Evolutionary conservation across 2,797 vertebrate genomes (phyloP), one percentile per base, ranked within the genome.

Genomic region (Malacoctenus gilli): DNA sequence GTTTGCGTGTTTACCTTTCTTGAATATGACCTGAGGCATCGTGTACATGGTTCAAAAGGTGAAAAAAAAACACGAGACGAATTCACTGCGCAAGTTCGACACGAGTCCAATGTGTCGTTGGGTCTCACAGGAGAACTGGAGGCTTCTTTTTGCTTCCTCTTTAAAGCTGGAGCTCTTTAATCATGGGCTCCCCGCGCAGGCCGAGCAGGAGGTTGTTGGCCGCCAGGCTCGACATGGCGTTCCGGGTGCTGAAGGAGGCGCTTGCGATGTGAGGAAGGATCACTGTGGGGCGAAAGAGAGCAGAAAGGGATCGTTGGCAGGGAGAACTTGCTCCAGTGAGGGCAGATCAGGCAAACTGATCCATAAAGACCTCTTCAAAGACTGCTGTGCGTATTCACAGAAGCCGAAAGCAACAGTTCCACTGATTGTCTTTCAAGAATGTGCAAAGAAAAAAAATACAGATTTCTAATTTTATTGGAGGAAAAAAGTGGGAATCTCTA

Each of bases 251-350:
- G 31, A 91, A 90, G 12, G 93, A 90, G 3, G 93, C 93, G 39
- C 93, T 95, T 14, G 93, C 93, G 31, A 95, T 85, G 36, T 95
- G 94, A 2, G 93, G 94, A 19, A 94, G 90, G 68, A 94, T 93
- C 54, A 94, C 94, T 95, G 84, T 19, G 59, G 68, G 48, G 34
- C 74, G 16, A 52, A 13, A 39, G 5, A 15, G n/a, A n/a, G n/a
- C n/a, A n/a, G n/a, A n/a, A n/a, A n/a, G n/a, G n/a, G n/a, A n/a
- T n/a, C n/a, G n/a, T n/a, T n/a, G n/a, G n/a, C n/a, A n/a, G n/a
- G n/a, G n/a, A n/a, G n/a, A n/a, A n/a, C n/a, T n/a, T n/a, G n/a
- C n/a, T n/a, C n/a, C n/a, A n/a, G n/a, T n/a, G n/a, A n/a, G n/a
- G n/a, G n/a, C n/a, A n/a, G n/a, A n/a, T n/a, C n/a, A n/a, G n/a